Base-by-base conservation (phyloP, 2,888 invertebrate species). In the Diabrotica balteata region DNA sequence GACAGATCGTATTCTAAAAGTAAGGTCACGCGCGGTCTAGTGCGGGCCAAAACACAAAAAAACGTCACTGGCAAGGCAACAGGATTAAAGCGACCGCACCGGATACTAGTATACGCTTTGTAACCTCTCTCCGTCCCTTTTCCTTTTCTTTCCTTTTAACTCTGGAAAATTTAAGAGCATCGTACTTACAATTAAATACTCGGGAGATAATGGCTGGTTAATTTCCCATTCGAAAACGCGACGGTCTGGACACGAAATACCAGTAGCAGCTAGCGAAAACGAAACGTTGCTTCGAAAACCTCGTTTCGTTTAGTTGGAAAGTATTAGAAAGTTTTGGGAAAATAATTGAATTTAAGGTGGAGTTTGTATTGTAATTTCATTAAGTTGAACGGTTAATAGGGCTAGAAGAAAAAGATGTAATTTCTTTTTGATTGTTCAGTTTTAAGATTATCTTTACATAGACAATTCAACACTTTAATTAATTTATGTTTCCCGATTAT, bases 101-200 rank as follows among this genome's bases (percentile, higher is more conserved):
- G 75, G 73, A 77, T 77, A 78, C 78, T 76, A 76, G 76, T 78
- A 76, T 76, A 76, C 72, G 73, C 73, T 74, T 74, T 75, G 73
- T 75, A 70, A 71, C 73, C 72, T 70, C 71, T 68, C 55, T 45
- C 45, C 11, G 8, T 44, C 45, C 44, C 45, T 58, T 59, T 43
- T 59, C 9, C 59, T 45, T 11, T 44, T 59, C 52, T 64, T 64
- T 58, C 69, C 70, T 73, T 72, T 72, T 73, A 62, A 45, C 55
- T 57, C 55, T 64, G 66, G 64, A 66, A 71, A 72, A 73, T 73
- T 72, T 72, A 72, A 72, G 69, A 72, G 68, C 68, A 52, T 68
- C 69, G 69, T 68, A 67, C 71, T 71, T 71, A 73, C 73, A 75
- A 76, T 76, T 76, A 75, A 76, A 76, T 70, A 71, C 71, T 71